Evolutionary conservation across 2,113 vertebrate genomes (phyloP).

Genomic region (Thermophis baileyi): DNA sequence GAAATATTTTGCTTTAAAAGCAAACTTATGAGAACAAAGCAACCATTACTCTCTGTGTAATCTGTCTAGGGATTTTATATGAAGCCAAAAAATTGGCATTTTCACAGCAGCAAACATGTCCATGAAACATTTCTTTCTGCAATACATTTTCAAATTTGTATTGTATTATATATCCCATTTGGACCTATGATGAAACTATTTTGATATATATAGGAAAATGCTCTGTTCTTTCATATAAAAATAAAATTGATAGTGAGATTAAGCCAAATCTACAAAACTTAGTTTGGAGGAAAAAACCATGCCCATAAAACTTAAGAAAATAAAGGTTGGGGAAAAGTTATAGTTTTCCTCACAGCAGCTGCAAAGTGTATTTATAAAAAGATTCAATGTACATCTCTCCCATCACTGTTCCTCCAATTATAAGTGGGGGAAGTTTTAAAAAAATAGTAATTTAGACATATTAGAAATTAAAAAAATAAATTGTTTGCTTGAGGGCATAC

Average conservation of each 20-base stretch:
- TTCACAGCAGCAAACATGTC: not conserved
- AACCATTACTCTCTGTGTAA: not conserved
- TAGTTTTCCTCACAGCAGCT: not conserved
- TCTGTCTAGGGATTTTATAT: not conserved
- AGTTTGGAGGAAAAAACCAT: not conserved
- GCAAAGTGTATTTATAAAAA: not conserved
- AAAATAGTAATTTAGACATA: not conserved
- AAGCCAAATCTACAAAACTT: not conserved
- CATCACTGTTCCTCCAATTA: not conserved
- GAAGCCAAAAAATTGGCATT: not conserved
- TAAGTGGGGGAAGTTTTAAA: not conserved
- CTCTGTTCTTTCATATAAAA: not conserved
- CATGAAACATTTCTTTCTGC: not conserved
- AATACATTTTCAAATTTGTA: not conserved
- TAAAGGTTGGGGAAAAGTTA: not conserved
- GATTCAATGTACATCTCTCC: not conserved
- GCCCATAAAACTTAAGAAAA: not conserved
- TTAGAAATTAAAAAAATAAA: not conserved
- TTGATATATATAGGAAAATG: not conserved
- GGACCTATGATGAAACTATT: not conserved
- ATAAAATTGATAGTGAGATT: not conserved
- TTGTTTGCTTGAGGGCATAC: not conserved
- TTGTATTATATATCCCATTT: not conserved
- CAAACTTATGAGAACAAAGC: not conserved
- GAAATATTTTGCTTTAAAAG: not conserved